Base-by-base conservation (phyloP, 2,888 invertebrate species). In the Drosophila tanythrix region DNA sequence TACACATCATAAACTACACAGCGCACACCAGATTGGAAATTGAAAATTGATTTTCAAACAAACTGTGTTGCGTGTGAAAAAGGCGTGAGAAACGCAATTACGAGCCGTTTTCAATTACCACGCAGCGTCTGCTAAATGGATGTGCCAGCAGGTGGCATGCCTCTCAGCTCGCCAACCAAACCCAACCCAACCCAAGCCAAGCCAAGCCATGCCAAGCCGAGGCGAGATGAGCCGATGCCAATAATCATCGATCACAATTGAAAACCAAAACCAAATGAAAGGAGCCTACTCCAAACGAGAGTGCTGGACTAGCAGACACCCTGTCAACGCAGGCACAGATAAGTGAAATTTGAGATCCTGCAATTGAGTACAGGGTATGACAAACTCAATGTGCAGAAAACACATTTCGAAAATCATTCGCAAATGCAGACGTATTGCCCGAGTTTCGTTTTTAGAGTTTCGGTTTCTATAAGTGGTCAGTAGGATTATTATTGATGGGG, bases 11-110 rank as follows among this genome's bases (percentile, higher is more conserved):
- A 66, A 74, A 64, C 76, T 46, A 51, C 58, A 56, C 21, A 27
- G 18, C 18, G 33, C 40, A 11, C 38, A 56, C 48, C 31, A 51
- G 31, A 51, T 48, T 52, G 27, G 35, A 50, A 74, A 83, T 79
- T 70, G 69, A 78, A 73, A 71, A 57, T 58, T 55, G 74, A 74
- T 87, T 87, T 74, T 69, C 74, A 75, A 90, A 85, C 62, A 66
- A 69, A 81, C 67, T 43, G 40, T 25, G 64, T 58, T 60, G 80
- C 71, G 79, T 79, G 73, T 78, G 83, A 83, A 76, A 70, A 59
- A 53, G 68, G 89, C 82, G 85, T 89, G 82, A 76, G 88, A 89
- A 88, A 84, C 76, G 82, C 85, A 74, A 84, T 84, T 74, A 48
- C 58, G 36, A 62, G 35, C 31, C 57, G 63, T 70, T 68, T 76